These are phyloP conservation scores for Galeopsomyia nigrocyanea DNA, from an alignment of 2,888 invertebrate species.

Conservation along the genomic window DNA sequence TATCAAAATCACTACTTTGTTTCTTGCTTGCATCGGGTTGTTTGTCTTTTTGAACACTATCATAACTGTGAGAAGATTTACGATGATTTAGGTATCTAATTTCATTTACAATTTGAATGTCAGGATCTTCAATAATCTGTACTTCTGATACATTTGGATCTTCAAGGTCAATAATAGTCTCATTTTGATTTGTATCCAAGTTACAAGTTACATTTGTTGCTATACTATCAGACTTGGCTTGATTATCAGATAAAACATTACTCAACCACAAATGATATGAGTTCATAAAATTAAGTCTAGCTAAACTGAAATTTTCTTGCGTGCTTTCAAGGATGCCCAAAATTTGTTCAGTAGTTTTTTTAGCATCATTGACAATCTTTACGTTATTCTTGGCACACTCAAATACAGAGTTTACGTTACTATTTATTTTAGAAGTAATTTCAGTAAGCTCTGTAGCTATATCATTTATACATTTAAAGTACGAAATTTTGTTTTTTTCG, in stretches of 20 bases:
- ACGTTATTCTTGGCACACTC: slow-evolving; percentile 11
- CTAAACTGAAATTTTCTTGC: slow-evolving; percentile 11
- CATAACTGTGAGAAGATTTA: too few species aligned
- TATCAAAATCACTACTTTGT: neutral
- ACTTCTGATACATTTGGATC: slow-evolving; percentile 10
- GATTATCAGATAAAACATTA: neutral
- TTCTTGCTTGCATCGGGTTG: neutral
- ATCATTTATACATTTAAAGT: slow-evolving; percentile 11
- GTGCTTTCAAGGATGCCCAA: neutral
- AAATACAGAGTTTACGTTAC: neutral
- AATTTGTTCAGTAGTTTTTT: slow-evolving; percentile 7
- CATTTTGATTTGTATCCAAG: neutral
- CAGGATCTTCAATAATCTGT: neutral
- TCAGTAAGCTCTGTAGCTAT: neutral
- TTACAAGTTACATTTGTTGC: neutral
- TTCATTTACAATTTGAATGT: slow-evolving; percentile 28
- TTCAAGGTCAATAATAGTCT: slow-evolving; percentile 14
- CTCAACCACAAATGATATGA: slow-evolving; percentile 18
- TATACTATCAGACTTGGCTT: neutral
- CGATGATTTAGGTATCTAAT: slow-evolving; percentile 9
- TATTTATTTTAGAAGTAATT: neutral
- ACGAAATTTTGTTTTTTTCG: slow-evolving; percentile 17
- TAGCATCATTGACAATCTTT: slow-evolving; percentile 5
- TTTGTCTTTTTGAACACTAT: neutral
- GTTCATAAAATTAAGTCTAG: slow-evolving; percentile 15